These are phyloP conservation scores for Orthosia gothica DNA, from an alignment of 2,888 invertebrate genomes.

Conservation along the genomic window DNA sequence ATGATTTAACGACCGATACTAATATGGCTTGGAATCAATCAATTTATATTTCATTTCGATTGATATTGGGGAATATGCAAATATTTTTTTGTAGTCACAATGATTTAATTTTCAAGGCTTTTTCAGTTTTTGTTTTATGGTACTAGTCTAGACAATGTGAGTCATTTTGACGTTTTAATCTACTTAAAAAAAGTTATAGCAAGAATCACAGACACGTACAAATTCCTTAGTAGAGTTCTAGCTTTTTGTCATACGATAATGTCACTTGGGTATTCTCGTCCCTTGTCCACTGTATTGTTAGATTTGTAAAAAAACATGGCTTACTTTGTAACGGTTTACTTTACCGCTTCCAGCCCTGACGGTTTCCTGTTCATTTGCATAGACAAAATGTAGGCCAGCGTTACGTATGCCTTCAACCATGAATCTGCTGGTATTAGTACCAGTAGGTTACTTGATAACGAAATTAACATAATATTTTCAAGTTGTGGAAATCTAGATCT, in stretches of 20 bases:
- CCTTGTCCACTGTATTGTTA: conserved; percentile 46
- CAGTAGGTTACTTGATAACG: conserved; percentile 41
- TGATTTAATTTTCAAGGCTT: conserved; percentile 38
- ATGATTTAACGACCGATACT: conserved; percentile 31
- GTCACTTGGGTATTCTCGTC: conserved; percentile 38
- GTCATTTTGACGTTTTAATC: not conserved
- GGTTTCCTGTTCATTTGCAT: conserved; percentile 79
- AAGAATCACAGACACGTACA: not conserved
- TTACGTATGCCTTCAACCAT: conserved; percentile 68
- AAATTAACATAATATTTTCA: conserved; percentile 16
- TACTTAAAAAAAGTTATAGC: not conserved
- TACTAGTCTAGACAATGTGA: not conserved
- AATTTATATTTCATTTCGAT: conserved; percentile 32
- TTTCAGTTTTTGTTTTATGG: conserved; percentile 16
- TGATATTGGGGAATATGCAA: conserved; percentile 30
- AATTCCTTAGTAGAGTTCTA: not conserved
- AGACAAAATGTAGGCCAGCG: conserved; percentile 78
- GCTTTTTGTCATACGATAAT: conserved; percentile 37
- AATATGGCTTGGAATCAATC: conserved; percentile 49
- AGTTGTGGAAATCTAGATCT: not conserved
- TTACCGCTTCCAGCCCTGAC: conserved; percentile 71
- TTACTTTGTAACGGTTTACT: conserved; percentile 70
- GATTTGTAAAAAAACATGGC: conserved; percentile 59
- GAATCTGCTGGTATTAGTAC: conserved; percentile 57
- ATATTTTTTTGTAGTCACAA: conserved; percentile 19